Evolutionary conservation across 2,113 vertebrate species (phyloP), one percentile per base, ranked within the genome.

Genomic region (Brachypodius melanocephalos): DNA sequence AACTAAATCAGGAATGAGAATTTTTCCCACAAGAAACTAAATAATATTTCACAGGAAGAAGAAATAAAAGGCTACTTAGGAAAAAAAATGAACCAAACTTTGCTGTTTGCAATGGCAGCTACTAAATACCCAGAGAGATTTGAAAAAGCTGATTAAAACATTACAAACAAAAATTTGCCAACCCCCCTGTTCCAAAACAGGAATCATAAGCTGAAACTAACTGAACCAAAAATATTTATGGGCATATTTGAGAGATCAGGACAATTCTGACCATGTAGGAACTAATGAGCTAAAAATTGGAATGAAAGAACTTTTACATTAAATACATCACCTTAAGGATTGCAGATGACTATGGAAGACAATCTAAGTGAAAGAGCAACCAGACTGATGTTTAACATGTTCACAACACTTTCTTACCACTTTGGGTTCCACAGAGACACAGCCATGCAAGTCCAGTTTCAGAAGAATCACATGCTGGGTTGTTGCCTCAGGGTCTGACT

Each of bases 151-250:
- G 12, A 49, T 42, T 42, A 46, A 25, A 43, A 84, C 67, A 10
- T 22, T 81, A 21, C 14, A 66, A 59, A 68, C 13, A 57, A 80
- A 78, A 69, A 46, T 28, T 34, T 51, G 8, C 21, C 65, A 58
- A 21, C 1, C 2, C 0, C 4, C 1, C 9, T 4, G 2, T 43
- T 46, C 36, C 2, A 0, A 67, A 83, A 52, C 8, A 42, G 45
- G 28, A 48, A 49, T 31, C 40, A 22, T 43, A 73, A 80, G 2
- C n/a, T 48, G 25, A 79, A 85, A 65, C 6, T 59, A 62, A 65
- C 11, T 20, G 22, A 38, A 90, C 38, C 3, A 28, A 58, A 76
- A 78, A 31, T 36, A 78, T 48, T 66, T 62, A 52, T 7, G 2
- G 12, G 28, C 34, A 28, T 14, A 8, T 21, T 48, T 1, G 8